Percentiles rank a stretch among this genome's conserved stretches.
These are phyloP conservation scores for Drosophila lowei DNA, from an alignment of 1,140 invertebrate species.

Conservation along the genomic window DNA sequence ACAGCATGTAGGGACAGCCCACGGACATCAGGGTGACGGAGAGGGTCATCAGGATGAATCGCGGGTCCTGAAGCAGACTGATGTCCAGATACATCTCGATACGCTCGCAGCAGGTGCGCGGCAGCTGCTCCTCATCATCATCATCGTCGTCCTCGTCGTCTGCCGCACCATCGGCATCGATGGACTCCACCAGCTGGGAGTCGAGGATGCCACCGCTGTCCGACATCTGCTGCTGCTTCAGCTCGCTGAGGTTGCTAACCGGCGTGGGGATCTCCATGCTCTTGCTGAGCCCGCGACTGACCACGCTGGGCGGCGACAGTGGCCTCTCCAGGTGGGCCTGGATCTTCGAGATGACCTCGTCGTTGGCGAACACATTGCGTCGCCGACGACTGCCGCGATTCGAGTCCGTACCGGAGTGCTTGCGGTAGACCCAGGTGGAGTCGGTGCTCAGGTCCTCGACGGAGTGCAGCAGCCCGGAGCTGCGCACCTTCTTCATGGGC, in stretches of 20 bases:
- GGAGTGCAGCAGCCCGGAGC: conserved; percentile 88
- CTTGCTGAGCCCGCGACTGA: conserved; percentile 80
- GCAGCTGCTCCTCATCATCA: conserved; percentile 55
- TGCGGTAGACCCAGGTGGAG: conserved; percentile 89
- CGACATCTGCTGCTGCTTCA: conserved; percentile 75
- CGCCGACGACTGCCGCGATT: conserved; percentile 80
- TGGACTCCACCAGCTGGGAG: conserved; percentile 61
- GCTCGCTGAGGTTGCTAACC: conserved; percentile 75
- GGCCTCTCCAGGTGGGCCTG: conserved; percentile 75
- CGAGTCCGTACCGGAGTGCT: conserved; percentile 82
- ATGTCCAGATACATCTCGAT: conserved; percentile 87
- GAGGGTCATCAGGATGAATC: conserved; percentile 88
- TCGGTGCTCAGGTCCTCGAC: conserved; percentile 90
- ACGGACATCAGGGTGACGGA: conserved; percentile 90
- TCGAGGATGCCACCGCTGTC: conserved; percentile 63
- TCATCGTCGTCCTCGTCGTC: conserved; percentile 48
- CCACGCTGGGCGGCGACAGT: conserved; percentile 64
- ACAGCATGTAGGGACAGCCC: conserved; percentile 89
- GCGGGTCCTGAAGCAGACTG: conserved; percentile 86
- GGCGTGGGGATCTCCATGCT: conserved; percentile 83
- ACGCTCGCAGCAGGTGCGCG: conserved; percentile 72
- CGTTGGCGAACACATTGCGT: conserved; percentile 75
- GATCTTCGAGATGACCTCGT: conserved; percentile 81
- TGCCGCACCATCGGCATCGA: conserved; percentile 40
- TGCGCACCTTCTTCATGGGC: conserved; percentile 86